Evolutionary conservation across 2,113 vertebrate genomes (phyloP).

Genomic region (Psittacara wagleri): DNA sequence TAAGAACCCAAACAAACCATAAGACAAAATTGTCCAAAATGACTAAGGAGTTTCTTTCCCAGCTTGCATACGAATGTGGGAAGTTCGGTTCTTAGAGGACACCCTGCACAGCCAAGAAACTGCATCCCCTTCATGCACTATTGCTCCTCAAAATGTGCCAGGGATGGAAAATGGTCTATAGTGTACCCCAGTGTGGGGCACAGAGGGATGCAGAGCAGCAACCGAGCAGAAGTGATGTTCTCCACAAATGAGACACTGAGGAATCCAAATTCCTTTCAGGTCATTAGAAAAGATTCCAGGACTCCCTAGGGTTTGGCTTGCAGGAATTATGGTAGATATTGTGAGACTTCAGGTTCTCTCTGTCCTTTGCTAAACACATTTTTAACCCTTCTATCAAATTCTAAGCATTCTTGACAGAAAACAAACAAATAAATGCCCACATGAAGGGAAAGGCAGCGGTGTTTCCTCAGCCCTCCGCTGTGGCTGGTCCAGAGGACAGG

Average conservation of each 20-base stretch:
- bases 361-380: fast-evolving
- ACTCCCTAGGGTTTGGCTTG: not conserved
- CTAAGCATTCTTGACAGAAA: not conserved
- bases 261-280: not conserved
- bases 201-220: not conserved
- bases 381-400: not conserved
- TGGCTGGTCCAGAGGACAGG: not conserved
- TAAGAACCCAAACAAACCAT: conserved; percentile 46
- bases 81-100: not conserved
- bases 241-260: not conserved
- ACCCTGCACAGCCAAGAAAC: no score
- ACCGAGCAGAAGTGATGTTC: fast-evolving
- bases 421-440: not conserved
- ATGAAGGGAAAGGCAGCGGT: not conserved
- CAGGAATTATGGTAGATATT: not conserved
- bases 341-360: not conserved
- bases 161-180: fast-evolving
- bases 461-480: not conserved
- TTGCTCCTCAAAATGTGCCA: fast-evolving
- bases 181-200: fast-evolving
- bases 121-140: fast-evolving
- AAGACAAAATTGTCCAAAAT: conserved; percentile 6
- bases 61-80: not conserved
- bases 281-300: not conserved
- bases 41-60: not conserved